These are phyloP conservation scores for Sakesphorus luctuosus DNA, from an alignment of 2,113 vertebrate species.

Conservation along the genomic window DNA sequence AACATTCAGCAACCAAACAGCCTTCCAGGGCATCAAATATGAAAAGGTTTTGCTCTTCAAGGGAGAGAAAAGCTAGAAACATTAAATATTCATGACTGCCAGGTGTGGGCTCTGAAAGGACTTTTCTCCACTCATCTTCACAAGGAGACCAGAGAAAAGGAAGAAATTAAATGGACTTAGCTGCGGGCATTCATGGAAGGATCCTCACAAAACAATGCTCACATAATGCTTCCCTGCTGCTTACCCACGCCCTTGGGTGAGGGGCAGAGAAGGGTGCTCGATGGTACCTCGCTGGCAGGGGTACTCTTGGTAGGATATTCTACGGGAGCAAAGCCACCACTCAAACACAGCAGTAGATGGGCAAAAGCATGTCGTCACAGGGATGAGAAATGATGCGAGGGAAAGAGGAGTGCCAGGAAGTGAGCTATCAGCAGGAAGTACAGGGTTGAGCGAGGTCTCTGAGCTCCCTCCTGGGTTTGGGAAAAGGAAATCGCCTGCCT, in stretches of 20 bases:
- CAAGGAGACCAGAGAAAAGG: background rate
- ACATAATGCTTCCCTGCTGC: background rate
- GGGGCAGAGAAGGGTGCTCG: background rate
- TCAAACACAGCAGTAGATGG: background rate
- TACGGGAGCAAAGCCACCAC: background rate
- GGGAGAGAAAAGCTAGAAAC: constrained; percentile 37
- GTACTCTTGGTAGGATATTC: background rate
- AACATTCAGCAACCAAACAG: constrained; percentile 33
- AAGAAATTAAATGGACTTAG: background rate
- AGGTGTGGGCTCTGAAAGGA: constrained; percentile 10
- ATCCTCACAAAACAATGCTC: background rate
- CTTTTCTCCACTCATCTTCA: background rate
- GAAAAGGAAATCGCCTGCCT: background rate
- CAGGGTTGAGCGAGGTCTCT: background rate
- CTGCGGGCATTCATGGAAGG: background rate
- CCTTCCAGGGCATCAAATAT: constrained; percentile 53
- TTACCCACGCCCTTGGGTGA: background rate
- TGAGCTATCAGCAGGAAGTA: background rate
- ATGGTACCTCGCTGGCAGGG: background rate
- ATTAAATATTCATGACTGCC: constrained; percentile 64
- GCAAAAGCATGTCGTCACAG: accelerated
- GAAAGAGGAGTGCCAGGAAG: background rate
- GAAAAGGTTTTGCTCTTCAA: constrained; percentile 64
- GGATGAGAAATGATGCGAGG: background rate
- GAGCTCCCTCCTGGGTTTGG: background rate